Percentiles rank a stretch among this genome's conserved stretches.
Evolutionary conservation across 2,797 vertebrate genomes (phyloP).

Genomic region (Pseudomugil tenellus): DNA sequence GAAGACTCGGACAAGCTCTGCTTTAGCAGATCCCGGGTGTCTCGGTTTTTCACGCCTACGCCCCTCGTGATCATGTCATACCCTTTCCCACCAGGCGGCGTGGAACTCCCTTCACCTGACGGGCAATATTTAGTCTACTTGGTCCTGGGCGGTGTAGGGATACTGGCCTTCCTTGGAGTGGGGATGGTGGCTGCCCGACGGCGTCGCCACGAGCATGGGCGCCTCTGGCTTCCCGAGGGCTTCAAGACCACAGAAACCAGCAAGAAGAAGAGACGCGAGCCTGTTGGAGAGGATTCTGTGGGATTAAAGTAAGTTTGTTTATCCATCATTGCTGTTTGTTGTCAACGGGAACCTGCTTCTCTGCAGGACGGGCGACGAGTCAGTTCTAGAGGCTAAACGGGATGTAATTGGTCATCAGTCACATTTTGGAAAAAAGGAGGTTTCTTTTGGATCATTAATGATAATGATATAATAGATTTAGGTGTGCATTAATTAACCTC

Average conservation of each 20-base stretch:
- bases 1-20: slow-evolving; percentile 51
- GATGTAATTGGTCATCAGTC: slow-evolving; percentile 30
- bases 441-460: slow-evolving; percentile 58
- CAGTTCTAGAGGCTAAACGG: slow-evolving; percentile 33
- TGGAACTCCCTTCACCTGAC: slow-evolving; percentile 58
- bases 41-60: slow-evolving; percentile 38
- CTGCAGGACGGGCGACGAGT: slow-evolving; percentile 7
- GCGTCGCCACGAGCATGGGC: slow-evolving; percentile 94
- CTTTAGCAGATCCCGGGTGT: slow-evolving; percentile 46
- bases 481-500: slow-evolving; percentile 67
- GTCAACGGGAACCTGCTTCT: slow-evolving; percentile 2
- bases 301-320: slow-evolving; percentile 92
- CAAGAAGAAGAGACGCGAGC: slow-evolving; percentile 97
- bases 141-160: slow-evolving; percentile 81
- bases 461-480: slow-evolving; percentile 62
- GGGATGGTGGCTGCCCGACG: slow-evolving; percentile 94
- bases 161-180: slow-evolving; percentile 86
- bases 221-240: slow-evolving; percentile 98
- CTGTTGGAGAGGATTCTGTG: slow-evolving; percentile 96
- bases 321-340: neutral
- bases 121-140: slow-evolving; percentile 88
- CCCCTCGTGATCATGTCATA: slow-evolving; percentile 73
- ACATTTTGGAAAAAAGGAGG: slow-evolving; percentile 37
- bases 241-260: slow-evolving; percentile 95
- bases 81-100: slow-evolving; percentile 83